These are phyloP conservation scores for Holotrichia oblita DNA, from an alignment of 1,140 invertebrate species.

Conservation along the genomic window DNA sequence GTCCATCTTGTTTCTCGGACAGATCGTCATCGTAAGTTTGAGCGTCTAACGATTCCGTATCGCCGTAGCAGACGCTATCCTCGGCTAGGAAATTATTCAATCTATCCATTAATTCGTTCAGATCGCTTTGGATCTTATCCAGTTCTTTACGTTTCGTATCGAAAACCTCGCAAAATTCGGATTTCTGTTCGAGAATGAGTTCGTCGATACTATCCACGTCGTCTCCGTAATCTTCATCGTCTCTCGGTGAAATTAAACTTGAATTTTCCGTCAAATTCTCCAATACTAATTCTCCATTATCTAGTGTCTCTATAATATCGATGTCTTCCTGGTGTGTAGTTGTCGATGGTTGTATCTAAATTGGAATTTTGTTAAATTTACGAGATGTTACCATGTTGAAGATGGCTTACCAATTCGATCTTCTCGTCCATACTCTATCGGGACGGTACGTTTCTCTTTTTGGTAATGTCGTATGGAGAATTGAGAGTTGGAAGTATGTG, in stretches of 20 bases:
- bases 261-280: constrained; percentile 24
- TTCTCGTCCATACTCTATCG: constrained; percentile 4
- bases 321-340: neutral
- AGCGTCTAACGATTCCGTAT: neutral
- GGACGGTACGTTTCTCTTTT: neutral
- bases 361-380: too few species aligned
- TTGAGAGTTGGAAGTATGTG: neutral
- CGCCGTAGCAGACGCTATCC: neutral
- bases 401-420: constrained; percentile 7
- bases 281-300: neutral
- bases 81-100: constrained; percentile 40
- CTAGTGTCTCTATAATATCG: neutral
- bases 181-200: constrained; percentile 11
- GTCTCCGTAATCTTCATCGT: neutral
- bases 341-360: too few species aligned
- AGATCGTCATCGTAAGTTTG: constrained; percentile 30
- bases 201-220: neutral
- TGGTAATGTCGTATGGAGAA: neutral
- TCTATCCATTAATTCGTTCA: constrained; percentile 40
- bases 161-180: constrained; percentile 2
- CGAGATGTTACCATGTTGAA: too few species aligned
- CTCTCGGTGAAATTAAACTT: neutral
- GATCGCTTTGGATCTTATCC: constrained; percentile 38
- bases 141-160: constrained; percentile 38
- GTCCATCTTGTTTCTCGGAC: constrained; percentile 41